These are phyloP conservation scores for Theretra japonica DNA, from an alignment of 2,888 invertebrate species.

Conservation along the genomic window DNA sequence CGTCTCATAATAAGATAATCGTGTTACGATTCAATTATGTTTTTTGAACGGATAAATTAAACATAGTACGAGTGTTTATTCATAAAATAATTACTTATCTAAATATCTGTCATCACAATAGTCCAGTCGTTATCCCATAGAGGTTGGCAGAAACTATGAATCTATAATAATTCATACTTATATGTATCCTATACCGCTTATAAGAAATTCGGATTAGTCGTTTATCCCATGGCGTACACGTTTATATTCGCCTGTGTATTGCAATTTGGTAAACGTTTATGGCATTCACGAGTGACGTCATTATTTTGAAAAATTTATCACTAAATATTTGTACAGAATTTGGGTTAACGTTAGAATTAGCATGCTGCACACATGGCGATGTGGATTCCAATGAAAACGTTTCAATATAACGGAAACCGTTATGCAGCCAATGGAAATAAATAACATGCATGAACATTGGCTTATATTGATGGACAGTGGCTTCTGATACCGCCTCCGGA, in stretches of 20 bases:
- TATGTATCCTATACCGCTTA: too few species aligned
- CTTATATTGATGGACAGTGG: slow-evolving; percentile 52
- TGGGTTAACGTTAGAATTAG: slow-evolving; percentile 47
- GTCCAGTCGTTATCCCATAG: too few species aligned
- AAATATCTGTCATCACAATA: too few species aligned
- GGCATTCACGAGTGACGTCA: not conserved
- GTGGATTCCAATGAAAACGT: slow-evolving; percentile 60
- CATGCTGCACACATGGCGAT: slow-evolving; percentile 50
- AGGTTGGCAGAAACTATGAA: too few species aligned
- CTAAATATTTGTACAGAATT: slow-evolving; percentile 34
- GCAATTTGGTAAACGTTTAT: not conserved
- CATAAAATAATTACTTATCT: too few species aligned
- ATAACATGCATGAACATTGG: slow-evolving; percentile 61
- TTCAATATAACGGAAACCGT: slow-evolving; percentile 66
- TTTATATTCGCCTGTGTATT: not conserved
- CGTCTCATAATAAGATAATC: too few species aligned
- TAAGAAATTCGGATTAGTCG: too few species aligned
- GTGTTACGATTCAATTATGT: too few species aligned
- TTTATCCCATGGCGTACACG: too few species aligned
- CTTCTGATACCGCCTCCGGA: slow-evolving; percentile 60
- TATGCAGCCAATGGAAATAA: slow-evolving; percentile 70
- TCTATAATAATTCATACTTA: too few species aligned
- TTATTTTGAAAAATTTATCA: slow-evolving; percentile 27
- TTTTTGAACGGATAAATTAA: too few species aligned
- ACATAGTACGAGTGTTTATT: too few species aligned